Evolutionary conservation across 2,113 vertebrate species (phyloP).

Genomic region (Azemiops feae): DNA sequence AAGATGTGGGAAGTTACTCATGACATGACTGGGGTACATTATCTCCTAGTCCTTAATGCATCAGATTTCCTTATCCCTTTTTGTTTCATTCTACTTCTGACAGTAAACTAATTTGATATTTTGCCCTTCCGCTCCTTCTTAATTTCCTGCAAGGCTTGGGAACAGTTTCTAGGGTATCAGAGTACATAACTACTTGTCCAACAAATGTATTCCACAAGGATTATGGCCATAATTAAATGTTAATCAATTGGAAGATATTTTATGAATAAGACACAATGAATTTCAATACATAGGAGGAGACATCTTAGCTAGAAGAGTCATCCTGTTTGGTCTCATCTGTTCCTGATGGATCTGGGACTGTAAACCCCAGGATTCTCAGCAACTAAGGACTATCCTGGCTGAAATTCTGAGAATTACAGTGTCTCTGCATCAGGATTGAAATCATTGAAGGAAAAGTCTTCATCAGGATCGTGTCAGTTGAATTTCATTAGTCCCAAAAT

Average conservation of each 20-base stretch:
- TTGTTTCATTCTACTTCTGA: conserved; percentile 7
- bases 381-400: background rate
- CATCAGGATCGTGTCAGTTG: background rate
- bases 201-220: conserved; percentile 34
- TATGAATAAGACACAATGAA: background rate
- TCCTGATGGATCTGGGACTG: background rate
- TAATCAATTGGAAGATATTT: background rate
- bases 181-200: conserved; percentile 50
- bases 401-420: background rate
- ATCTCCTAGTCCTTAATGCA: background rate
- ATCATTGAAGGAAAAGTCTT: too few relatives aligned
- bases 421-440: background rate
- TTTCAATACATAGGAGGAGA: background rate
- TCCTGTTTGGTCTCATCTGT: background rate
- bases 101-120: conserved; percentile 28
- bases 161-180: conserved; percentile 48
- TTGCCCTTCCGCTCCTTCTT: conserved; percentile 48
- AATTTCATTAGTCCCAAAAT: background rate
- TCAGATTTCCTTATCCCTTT: background rate
- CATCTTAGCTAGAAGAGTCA: background rate
- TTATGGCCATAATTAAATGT: background rate
- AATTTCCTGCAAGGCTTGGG: conserved; percentile 45
- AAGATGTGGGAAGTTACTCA: conserved; percentile 14
- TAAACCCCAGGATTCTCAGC: background rate
- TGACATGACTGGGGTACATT: background rate